Conservation (phyloP, 2,113 vertebrate genomes). For the Catagonus wagneri region DNA sequence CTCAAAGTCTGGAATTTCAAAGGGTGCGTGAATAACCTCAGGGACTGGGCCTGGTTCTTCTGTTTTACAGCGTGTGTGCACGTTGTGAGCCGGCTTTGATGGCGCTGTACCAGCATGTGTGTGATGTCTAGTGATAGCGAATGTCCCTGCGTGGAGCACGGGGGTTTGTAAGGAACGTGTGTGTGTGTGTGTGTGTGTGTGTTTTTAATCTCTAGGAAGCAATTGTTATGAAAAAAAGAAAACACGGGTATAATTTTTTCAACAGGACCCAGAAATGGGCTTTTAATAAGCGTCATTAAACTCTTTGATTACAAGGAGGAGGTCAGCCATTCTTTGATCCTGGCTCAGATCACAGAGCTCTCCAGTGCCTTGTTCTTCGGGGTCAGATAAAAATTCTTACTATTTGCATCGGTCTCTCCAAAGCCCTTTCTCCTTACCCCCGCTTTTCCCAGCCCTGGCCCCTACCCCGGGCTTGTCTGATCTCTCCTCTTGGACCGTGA, state of each 20-base stretch:
- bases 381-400: constrained; percentile 79
- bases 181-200: not conserved
- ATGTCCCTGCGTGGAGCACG: not conserved
- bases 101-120: not conserved
- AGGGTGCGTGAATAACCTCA: not conserved
- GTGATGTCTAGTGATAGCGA: not conserved
- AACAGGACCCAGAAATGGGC: constrained; percentile 78
- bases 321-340: constrained; percentile 80
- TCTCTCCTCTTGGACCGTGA: constrained; percentile 68
- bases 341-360: constrained; percentile 80
- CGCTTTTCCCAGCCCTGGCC: constrained; percentile 67
- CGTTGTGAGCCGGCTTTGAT: not conserved
- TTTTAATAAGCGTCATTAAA: constrained; percentile 87
- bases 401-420: constrained; percentile 81
- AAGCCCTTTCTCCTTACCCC: constrained; percentile 60
- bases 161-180: not conserved
- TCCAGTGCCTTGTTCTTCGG: constrained; percentile 71
- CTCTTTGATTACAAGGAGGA: constrained; percentile 81
- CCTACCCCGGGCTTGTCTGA: constrained; percentile 78
- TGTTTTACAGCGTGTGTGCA: not conserved
- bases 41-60: not conserved
- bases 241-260: constrained; percentile 77
- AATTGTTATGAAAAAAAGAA: constrained; percentile 62
- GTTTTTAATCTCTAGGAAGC: constrained; percentile 55
- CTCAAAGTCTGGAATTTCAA: constrained; percentile 64